Evolutionary conservation across 92 coral and sea anemone genomes (phyloP), one percentile per base, ranked within the genome.

Genomic region (Epizoanthus ramosus): DNA sequence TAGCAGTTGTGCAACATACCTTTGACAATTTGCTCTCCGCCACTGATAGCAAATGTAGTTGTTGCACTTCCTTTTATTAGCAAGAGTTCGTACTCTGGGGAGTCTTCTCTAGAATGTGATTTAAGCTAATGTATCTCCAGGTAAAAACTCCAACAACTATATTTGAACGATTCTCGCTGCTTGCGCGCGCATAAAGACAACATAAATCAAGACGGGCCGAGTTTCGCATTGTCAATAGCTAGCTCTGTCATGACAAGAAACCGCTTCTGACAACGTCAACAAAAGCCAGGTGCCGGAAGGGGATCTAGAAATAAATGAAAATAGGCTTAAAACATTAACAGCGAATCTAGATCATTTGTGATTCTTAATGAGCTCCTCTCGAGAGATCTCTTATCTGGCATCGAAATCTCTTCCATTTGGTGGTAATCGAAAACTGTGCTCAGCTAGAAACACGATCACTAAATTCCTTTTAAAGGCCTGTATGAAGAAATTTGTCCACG

Each of bases 211-310:
- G 43, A 39, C 54, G 23, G 24, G 45, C 60, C 31, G 58, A 56
- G 53, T 74, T 74, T 74, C 63, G n/a, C 71, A 59, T 77, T 77
- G 82, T 77, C 82, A 77, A 77, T 56, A 77, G 37, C n/a, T n/a
- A n/a, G n/a, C 39, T 61, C 71, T 12, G 71, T 31, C 16, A 14
- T 33, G 59, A 69, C 37, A 52, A 43, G 57, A 77, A 76, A 77
- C 22, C 28, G 41, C 63, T 77, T 60, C 43, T n/a, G 82, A 77
- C 71, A 77, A 77, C 70, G 58, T 77, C 71, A 77, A 77, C 82
- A 77, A 39, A 60, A 61, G 82, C 82, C 82, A 77, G 82, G 82
- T 77, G 82, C 82, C 70, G 82, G 70, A 61, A 39, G 81, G 54
- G 5, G 63, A 77, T 60, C 23, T 69, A 77, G 58, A 77, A 77